These are phyloP conservation scores for Seriola rivoliana DNA, from an alignment of 2,113 vertebrate genomes.

Conservation along the genomic window DNA sequence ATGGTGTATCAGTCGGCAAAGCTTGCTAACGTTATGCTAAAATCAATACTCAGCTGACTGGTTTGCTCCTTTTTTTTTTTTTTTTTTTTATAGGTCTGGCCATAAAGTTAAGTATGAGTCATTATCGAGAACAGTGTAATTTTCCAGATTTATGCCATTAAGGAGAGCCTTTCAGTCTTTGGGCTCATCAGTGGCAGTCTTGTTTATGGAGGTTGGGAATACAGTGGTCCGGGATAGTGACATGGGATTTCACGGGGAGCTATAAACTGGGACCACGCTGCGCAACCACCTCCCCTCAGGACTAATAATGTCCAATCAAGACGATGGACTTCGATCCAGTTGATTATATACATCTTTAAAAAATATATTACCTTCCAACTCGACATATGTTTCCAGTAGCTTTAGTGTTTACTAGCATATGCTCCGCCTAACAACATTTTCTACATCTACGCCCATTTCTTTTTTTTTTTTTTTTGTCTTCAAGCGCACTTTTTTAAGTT, in stretches of 20 bases:
- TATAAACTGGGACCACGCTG: conserved; percentile 42
- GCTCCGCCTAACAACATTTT: too few relatives aligned
- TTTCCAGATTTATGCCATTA: conserved; percentile 64
- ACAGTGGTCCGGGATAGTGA: conserved; percentile 18
- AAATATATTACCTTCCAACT: conserved; percentile 5
- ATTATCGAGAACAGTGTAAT: conserved; percentile 69
- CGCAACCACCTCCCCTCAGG: background rate
- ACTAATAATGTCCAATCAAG: conserved; percentile 43
- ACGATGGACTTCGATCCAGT: conserved; percentile 54
- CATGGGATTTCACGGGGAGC: conserved; percentile 24
- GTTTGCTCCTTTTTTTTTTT: conserved; percentile 45
- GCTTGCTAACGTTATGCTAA: conserved; percentile 56
- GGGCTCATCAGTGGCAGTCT: conserved; percentile 39
- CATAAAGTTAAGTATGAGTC: conserved; percentile 75
- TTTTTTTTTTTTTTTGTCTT: background rate
- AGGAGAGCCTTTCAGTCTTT: conserved; percentile 52
- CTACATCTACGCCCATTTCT: too few relatives aligned
- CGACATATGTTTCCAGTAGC: background rate
- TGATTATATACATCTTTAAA: conserved; percentile 35
- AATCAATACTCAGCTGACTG: conserved; percentile 74
- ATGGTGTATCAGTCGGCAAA: conserved; percentile 44
- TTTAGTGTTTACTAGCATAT: background rate
- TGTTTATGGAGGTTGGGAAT: conserved; percentile 58
- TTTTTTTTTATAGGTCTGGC: conserved; percentile 60
- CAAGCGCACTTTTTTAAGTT: background rate